Evolutionary conservation across 2,797 vertebrate species (phyloP).

Genomic region (Decapterus maruadsi): DNA sequence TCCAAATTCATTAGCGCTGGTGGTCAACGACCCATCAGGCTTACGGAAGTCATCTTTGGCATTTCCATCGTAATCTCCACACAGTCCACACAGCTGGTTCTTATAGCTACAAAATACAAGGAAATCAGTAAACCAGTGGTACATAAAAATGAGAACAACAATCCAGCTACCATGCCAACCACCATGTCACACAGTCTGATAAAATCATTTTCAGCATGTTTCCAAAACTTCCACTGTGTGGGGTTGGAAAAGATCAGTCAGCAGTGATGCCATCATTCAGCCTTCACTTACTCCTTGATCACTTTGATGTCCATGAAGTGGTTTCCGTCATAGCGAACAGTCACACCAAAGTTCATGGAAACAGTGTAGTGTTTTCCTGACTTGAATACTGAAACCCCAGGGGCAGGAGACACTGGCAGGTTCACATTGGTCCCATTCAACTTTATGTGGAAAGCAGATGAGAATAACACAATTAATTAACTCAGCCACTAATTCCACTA

Average conservation of each 20-base stretch:
- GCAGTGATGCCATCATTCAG: background rate
- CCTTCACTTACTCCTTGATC: slow-evolving; percentile 81
- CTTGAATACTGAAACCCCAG: slow-evolving; percentile 79
- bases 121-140: background rate
- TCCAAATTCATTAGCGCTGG: slow-evolving; percentile 78
- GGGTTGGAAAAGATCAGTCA: background rate
- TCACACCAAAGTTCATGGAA: slow-evolving; percentile 82
- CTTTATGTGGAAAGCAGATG: slow-evolving; percentile 50
- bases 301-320: slow-evolving; percentile 87
- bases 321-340: slow-evolving; percentile 86
- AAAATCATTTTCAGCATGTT: background rate
- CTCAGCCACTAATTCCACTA: background rate
- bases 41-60: slow-evolving; percentile 82
- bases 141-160: background rate
- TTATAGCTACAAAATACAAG: slow-evolving; percentile 74
- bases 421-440: slow-evolving; percentile 83
- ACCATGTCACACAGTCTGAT: background rate
- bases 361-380: slow-evolving; percentile 84
- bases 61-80: slow-evolving; percentile 82
- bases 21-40: slow-evolving; percentile 78
- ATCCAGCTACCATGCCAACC: fast-evolving
- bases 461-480: background rate
- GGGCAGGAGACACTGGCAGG: slow-evolving; percentile 74
- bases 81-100: slow-evolving; percentile 81
- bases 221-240: background rate